Conservation (phyloP, 2,113 vertebrate species). For the Corydoras sp. region DNA sequence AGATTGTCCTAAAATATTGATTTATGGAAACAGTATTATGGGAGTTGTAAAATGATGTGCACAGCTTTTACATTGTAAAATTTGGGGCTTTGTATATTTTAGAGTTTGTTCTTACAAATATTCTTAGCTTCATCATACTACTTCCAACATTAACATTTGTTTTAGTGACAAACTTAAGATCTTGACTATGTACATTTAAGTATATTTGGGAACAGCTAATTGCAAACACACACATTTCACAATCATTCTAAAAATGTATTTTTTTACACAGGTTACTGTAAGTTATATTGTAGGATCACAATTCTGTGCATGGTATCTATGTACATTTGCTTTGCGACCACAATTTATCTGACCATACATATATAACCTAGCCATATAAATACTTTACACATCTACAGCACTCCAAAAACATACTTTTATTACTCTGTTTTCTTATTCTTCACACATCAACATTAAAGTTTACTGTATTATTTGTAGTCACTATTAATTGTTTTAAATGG, state of each 20-base stretch:
- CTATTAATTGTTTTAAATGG: slow-evolving; percentile 63
- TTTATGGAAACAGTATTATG: too few relatives aligned
- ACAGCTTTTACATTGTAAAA: slow-evolving; percentile 10
- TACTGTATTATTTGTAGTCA: slow-evolving; percentile 65
- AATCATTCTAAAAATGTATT: not conserved
- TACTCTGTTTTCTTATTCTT: slow-evolving; percentile 78
- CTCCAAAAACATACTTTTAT: slow-evolving; percentile 84
- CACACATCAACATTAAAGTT: slow-evolving; percentile 84
- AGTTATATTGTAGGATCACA: slow-evolving; percentile 59
- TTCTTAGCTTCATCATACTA: not conserved
- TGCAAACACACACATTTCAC: not conserved
- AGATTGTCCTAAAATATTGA: too few relatives aligned
- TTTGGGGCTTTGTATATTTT: slow-evolving; percentile 2
- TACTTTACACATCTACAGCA: slow-evolving; percentile 90
- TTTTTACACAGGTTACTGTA: not conserved
- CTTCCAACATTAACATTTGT: not conserved
- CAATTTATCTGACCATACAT: slow-evolving; percentile 35
- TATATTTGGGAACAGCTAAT: not conserved
- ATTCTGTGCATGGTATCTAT: slow-evolving; percentile 92
- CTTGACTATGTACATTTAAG: slow-evolving; percentile 16
- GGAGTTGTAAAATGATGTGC: slow-evolving; percentile 8
- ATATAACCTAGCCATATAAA: slow-evolving; percentile 83
- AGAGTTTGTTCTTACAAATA: not conserved
- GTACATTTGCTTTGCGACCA: slow-evolving; percentile 65
- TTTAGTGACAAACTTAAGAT: not conserved